phyloP scores from a whole-genome alignment of 2,888 invertebrate species.

The Autographa gamma region DNA sequence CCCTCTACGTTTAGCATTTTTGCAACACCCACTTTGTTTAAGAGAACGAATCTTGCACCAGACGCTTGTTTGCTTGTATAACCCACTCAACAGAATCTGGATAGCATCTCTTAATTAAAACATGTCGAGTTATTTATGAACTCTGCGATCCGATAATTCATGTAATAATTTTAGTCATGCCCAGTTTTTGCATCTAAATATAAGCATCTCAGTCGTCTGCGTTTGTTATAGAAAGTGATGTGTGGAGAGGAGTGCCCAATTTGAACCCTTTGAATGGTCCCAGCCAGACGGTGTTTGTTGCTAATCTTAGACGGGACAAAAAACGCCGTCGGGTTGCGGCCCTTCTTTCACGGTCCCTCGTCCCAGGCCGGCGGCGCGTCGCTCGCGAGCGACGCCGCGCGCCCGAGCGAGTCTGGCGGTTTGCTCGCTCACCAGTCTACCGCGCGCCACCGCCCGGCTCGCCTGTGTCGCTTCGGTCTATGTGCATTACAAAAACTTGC shows the following conservation, averaged over 20 bases:
- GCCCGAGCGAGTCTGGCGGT: conserved; percentile 44
- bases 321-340: conserved; percentile 80
- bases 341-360: conserved; percentile 81
- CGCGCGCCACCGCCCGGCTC: conserved; percentile 74
- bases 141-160: conserved; percentile 22
- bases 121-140: conserved; percentile 32
- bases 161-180: conserved; percentile 23
- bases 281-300: conserved; percentile 77
- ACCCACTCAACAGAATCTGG: conserved; percentile 31
- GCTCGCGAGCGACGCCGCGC: conserved; percentile 63
- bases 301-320: conserved; percentile 85
- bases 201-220: conserved; percentile 12
- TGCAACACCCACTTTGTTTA: conserved; percentile 5
- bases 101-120: conserved; percentile 35
- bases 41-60: background rate
- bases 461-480: conserved; percentile 66
- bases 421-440: conserved; percentile 70
- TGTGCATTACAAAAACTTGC: conserved; percentile 67
- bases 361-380: conserved; percentile 60
- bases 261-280: conserved; percentile 68
- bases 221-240: conserved; percentile 17
- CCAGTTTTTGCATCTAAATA: conserved; percentile 22
- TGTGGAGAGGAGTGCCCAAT: conserved; percentile 47
- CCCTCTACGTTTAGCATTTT: conserved; percentile 16
- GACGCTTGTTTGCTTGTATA: conserved; percentile 21